Evolutionary conservation across 2,797 vertebrate species (phyloP), one percentile per base, ranked within the genome.

Genomic region (Gastrophryne carolinensis): DNA sequence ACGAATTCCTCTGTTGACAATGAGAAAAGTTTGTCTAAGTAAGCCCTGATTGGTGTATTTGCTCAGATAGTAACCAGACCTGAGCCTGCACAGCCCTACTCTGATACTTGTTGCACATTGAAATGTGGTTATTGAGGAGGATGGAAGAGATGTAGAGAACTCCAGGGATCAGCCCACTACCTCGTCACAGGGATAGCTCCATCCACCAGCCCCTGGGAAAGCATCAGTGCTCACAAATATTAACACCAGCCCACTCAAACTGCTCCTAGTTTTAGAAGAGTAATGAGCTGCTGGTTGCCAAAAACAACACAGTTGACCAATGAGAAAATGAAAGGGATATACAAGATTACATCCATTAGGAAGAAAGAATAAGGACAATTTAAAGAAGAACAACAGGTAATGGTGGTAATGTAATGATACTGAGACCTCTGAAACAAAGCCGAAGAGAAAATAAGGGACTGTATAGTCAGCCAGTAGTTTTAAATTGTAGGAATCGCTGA

Each of bases 101-200:
- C 76, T 29, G 66, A 81, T 44, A 78, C 13, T 81, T 79, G 62
- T 81, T 81, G 81, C 84, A 80, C 76, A 52, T 56, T 79, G 71
- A 10, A 76, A 67, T 80, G 80, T 1, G 71, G 70, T 80, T 79
- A 68, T 80, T 82, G n/a, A 73, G 72, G 17, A 52, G 81, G 78
- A 79, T 15, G 78, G 54, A 47, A 68, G 66, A 70, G 80, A 80
- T 61, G 64, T 69, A 71, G 13, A 3, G 75, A 19, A 37, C 52
- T 8, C 44, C 4, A 79, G 82, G 83, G 84, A 84, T 61, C 89
- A 78, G 84, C 90, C 89, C 86, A 80, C 88, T 87, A 67, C 80
- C 72, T 84, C 89, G 88, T 92, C 90, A 91, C 74, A 52, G 6
- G 41, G 27, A 63, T 44, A 58, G 0, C 87, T 84, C 87, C 89